Evolutionary conservation across 2,888 invertebrate genomes (phyloP).

Genomic region (Eurytoma californica): DNA sequence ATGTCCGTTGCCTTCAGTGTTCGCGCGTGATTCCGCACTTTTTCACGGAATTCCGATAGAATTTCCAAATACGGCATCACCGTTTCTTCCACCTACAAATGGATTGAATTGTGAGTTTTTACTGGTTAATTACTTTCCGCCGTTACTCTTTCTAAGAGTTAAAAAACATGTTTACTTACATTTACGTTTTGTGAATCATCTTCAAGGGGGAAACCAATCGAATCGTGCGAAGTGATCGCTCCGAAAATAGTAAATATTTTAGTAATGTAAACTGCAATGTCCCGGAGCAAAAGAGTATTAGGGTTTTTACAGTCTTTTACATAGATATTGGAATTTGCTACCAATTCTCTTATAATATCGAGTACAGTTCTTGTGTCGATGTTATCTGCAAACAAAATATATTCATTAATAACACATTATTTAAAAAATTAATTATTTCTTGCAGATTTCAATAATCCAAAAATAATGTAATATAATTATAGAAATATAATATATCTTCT

Average conservation of each 20-base stretch:
- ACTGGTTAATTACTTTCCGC: neutral
- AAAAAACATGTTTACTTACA: constrained; percentile 73
- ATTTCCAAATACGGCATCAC: constrained; percentile 93
- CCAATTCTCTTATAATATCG: constrained; percentile 89
- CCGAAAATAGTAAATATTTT: constrained; percentile 87
- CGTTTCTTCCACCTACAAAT: constrained; percentile 81
- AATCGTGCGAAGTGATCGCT: constrained; percentile 81
- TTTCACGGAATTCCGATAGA: constrained; percentile 90
- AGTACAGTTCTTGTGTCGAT: constrained; percentile 94
- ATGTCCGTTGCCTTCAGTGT: constrained; percentile 81
- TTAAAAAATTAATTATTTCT: neutral
- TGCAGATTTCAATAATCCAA: constrained; percentile 1
- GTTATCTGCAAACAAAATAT: constrained; percentile 80
- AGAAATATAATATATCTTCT: too few relatives aligned
- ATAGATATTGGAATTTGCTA: constrained; percentile 91
- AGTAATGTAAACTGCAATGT: constrained; percentile 90
- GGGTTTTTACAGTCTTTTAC: constrained; percentile 80
- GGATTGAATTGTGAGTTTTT: neutral
- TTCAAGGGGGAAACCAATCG: constrained; percentile 85
- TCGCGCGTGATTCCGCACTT: constrained; percentile 83
- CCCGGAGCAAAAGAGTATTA: constrained; percentile 84
- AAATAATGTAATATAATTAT: neutral
- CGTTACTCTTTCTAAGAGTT: too few relatives aligned
- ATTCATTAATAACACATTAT: neutral
- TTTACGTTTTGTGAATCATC: constrained; percentile 72